Evolutionary conservation across 2,797 vertebrate species (phyloP).

Genomic region (Calcarius lapponicus): DNA sequence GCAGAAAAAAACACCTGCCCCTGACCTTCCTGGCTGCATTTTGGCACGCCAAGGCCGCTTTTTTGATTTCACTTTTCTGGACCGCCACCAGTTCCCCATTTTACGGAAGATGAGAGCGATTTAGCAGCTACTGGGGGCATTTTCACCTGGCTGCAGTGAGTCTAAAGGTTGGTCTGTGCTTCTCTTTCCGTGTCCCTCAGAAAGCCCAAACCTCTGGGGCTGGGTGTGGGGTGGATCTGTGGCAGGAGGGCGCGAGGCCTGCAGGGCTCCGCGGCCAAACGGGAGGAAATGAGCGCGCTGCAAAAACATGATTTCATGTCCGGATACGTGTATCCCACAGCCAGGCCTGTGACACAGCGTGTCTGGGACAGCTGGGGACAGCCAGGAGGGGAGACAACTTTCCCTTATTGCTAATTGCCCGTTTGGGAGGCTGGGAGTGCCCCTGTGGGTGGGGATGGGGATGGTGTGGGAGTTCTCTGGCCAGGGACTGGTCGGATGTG

Average conservation of each 20-base stretch:
- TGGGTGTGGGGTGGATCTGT: rapidly evolving
- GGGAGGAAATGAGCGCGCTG: not conserved
- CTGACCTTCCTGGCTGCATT: not conserved
- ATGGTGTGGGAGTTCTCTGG: not conserved
- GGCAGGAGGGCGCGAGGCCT: not conserved
- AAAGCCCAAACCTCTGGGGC: not conserved
- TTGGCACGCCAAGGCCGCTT: not conserved
- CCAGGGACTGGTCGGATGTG: not conserved
- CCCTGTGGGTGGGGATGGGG: not conserved
- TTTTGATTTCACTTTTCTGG: not conserved
- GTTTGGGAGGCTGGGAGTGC: not conserved
- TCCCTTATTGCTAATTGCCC: not conserved
- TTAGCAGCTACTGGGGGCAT: rapidly evolving
- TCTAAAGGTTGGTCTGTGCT: not conserved
- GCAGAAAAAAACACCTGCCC: not conserved
- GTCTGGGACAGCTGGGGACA: not conserved
- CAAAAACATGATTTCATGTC: constrained; percentile 43
- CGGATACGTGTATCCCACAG: not conserved
- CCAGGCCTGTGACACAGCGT: rapidly evolving
- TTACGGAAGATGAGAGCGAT: not conserved
- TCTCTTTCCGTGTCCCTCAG: not conserved
- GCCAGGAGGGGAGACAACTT: not conserved
- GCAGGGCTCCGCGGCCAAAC: rapidly evolving
- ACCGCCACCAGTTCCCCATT: not conserved
- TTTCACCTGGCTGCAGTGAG: not conserved